Base-by-base conservation (phyloP, 1,140 invertebrate species). In the Dreissena polymorpha region DNA sequence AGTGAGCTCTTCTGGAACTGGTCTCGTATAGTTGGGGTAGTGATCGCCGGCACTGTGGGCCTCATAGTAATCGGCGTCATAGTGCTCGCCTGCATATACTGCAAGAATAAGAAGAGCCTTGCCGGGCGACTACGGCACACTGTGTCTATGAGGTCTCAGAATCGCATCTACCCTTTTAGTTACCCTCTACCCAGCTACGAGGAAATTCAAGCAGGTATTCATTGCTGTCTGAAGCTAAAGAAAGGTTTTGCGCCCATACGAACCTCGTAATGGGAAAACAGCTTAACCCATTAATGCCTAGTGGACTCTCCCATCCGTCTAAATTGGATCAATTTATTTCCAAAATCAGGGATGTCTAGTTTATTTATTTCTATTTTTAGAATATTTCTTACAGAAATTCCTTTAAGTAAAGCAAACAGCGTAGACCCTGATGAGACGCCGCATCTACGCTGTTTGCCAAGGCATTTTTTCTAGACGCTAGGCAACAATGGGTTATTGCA, bases 1-100 rank as follows among this genome's bases (percentile, higher is more conserved):
- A 77, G 74, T 49, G 23, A 50, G 53, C 74, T 60, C 13, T 77
- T 77, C 50, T 77, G 74, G 74, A 77, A 60, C 21, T 77, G 74
- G 74, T 29, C 13, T 2, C 29, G 39, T 21, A 23, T 77, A 53
- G 64, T 77, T 0, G 74, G 74, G 10, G 65, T 77, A 50, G 57
- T 64, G 12, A 50, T 77, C 25, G 74, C 63, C n/a, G 39, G 23
- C 12, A 77, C 65, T 3, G 7, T 77, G 63, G 74, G 39, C 21
- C 10, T 67, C 25, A 49, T 77, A 23, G 5, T 77, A 8, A 65
- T 77, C 49, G 57, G 53, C n/a, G n/a, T 77, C 39, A 7, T 39
- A 16, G 63, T 77, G 6, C 18, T 77, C 3, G 29, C 23, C n/a
- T 77, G 74, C 53, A 64, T 77, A 51, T 77, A 77, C 21, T 77